Base-by-base conservation (phyloP, 2,888 invertebrate genomes). In the Macaria notata region DNA sequence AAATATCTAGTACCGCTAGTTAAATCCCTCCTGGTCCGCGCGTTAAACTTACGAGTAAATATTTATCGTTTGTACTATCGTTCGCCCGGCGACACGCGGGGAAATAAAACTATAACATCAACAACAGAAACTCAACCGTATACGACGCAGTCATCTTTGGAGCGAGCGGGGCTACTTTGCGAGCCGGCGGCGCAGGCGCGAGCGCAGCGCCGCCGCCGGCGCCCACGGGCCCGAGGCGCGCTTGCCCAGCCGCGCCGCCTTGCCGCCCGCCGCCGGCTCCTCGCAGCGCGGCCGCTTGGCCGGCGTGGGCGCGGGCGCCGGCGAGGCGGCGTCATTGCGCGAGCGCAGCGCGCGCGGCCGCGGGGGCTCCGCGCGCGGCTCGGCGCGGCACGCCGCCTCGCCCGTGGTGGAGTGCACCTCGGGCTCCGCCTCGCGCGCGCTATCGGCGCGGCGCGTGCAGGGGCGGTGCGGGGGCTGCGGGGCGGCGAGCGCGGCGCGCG, bases 61-160 rank as follows among this genome's bases (percentile, higher is more conserved):
- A 87, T 79, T 83, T 79, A 82, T 75, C 75, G 71, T 88, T 90
- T 90, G 90, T 90, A 90, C 90, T 90, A 88, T 88, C 73, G 82
- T 82, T 82, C 59, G 56, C 59, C 63, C 69, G 66, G 65, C 62
- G 61, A 49, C 49, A 36, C 50, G 31, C 49, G 43, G 49, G 46
- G 49, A 31, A 19, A 54, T 59, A 54, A 54, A 59, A 59, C 57
- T 66, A 77, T 72, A 70, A 73, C 53, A 52, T 56, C 70, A 83
- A 84, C 82, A 84, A 83, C 82, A 78, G 79, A 80, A 80, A 74
- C 75, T 75, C 75, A 76, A 83, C 81, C 83, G 84, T 79, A 81
- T 78, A 81, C 83, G 72, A 81, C 80, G 81, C 85, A 78, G 83
- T 77, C 84, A 78, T 84, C 86, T 87, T 87, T 84, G 87, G 84